These are phyloP conservation scores for Cercopithecus diana DNA, from an alignment of 2,797 vertebrate genomes.

Conservation along the genomic window DNA sequence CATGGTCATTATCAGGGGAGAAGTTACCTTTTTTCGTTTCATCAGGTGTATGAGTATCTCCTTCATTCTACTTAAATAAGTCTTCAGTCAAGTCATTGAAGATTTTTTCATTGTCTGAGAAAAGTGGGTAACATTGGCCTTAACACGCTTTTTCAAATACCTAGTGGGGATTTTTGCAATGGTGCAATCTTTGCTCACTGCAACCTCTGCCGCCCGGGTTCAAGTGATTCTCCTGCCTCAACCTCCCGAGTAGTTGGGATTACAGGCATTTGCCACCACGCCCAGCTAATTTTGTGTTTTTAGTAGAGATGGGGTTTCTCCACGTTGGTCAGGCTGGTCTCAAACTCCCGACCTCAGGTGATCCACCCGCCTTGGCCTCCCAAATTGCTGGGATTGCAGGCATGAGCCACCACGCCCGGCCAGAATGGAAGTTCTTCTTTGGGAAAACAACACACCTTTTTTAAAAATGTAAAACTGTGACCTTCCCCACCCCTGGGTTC, in stretches of 20 bases:
- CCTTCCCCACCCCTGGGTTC: slow-evolving; percentile 31
- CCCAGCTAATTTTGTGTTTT: too few relatives aligned
- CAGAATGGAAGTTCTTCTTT: slow-evolving; percentile 43
- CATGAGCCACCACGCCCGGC: too few relatives aligned
- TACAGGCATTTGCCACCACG: too few relatives aligned
- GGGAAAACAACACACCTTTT: slow-evolving; percentile 60
- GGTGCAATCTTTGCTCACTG: too few relatives aligned
- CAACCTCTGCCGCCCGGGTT: too few relatives aligned
- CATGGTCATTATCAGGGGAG: background rate
- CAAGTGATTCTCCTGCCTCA: too few relatives aligned
- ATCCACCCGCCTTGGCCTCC: too few relatives aligned
- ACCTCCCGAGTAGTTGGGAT: too few relatives aligned
- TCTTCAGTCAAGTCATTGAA: background rate
- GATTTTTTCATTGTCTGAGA: background rate
- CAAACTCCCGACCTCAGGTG: too few relatives aligned
- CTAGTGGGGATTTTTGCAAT: background rate
- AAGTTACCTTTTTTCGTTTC: background rate
- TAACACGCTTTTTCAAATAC: background rate
- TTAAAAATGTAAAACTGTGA: slow-evolving; percentile 34
- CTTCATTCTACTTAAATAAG: background rate
- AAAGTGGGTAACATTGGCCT: background rate
- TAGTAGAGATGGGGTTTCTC: too few relatives aligned
- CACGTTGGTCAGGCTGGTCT: too few relatives aligned
- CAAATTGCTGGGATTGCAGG: too few relatives aligned
- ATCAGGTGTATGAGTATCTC: background rate